Conservation (phyloP, 2,113 vertebrate genomes). For the Xiphias gladius region DNA sequence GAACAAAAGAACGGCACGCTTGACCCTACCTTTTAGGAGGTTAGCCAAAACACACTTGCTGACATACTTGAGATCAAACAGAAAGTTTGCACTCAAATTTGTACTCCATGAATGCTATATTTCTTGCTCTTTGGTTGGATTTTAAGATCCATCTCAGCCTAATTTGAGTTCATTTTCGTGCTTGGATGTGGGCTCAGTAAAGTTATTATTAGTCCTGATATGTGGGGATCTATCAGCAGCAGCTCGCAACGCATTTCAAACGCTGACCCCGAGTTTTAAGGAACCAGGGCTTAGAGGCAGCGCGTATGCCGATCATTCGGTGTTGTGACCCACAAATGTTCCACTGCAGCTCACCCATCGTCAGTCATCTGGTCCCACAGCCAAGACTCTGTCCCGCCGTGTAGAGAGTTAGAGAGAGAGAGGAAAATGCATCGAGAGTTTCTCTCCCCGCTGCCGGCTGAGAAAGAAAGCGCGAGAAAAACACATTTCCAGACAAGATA, state of each 20-base stretch:
- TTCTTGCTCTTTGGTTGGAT: slow-evolving; percentile 1
- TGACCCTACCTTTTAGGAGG: slow-evolving; percentile 43
- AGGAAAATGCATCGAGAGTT: slow-evolving; percentile 5
- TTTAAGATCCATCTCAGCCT: slow-evolving; percentile 1
- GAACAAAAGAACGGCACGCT: slow-evolving; percentile 60
- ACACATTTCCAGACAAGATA: slow-evolving; percentile 15
- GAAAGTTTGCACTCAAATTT: slow-evolving; percentile 1
- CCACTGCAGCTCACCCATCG: slow-evolving; percentile 32
- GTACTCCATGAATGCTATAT: background rate
- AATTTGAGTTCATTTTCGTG: slow-evolving; percentile 9
- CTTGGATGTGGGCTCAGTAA: background rate
- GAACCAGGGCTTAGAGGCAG: background rate
- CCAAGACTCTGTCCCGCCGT: slow-evolving; percentile 3
- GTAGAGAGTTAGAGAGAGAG: background rate
- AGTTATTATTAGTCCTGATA: slow-evolving; percentile 34
- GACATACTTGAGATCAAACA: slow-evolving; percentile 50
- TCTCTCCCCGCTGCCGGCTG: background rate
- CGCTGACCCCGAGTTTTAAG: slow-evolving; percentile 21
- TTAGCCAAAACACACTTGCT: slow-evolving; percentile 54
- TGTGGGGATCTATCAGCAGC: slow-evolving; percentile 24
- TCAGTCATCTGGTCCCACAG: slow-evolving; percentile 14
- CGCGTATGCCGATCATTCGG: background rate
- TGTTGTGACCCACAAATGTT: slow-evolving; percentile 51
- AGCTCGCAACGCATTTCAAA: slow-evolving; percentile 24
- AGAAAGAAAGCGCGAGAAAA: background rate